phyloP scores from a whole-genome alignment of 2,797 vertebrate genomes.

The Hydrocynus forskahlii region DNA sequence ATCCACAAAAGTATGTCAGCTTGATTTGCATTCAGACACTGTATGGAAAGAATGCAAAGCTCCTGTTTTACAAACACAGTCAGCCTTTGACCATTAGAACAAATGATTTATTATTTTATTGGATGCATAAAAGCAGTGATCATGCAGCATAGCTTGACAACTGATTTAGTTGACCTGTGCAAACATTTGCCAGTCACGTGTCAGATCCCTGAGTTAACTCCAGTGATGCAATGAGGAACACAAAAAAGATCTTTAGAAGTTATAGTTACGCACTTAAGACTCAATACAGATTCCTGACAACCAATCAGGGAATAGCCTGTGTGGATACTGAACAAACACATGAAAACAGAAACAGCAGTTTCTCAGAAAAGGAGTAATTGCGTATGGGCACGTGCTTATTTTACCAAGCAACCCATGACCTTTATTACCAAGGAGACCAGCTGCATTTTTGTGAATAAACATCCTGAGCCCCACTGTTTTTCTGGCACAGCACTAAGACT shows the following conservation, averaged over 20 bases:
- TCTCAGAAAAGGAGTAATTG: not conserved
- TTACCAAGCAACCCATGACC: not conserved
- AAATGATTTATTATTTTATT: not conserved
- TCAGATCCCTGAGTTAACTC: not conserved
- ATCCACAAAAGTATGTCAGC: not conserved
- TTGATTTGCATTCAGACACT: not conserved
- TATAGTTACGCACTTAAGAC: not conserved
- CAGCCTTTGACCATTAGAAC: not conserved
- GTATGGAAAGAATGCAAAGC: not conserved
- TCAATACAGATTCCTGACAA: not conserved
- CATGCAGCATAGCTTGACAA: not conserved
- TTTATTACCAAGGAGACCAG: not conserved
- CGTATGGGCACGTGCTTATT: not conserved
- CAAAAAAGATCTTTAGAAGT: not conserved
- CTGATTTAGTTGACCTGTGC: not conserved
- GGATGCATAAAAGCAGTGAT: not conserved
- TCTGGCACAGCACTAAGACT: not conserved
- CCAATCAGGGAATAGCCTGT: not conserved
- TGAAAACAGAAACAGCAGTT: not conserved
- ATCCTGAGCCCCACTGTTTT: not conserved
- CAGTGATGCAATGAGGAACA: not conserved
- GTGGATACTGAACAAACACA: not conserved
- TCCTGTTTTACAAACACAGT: not conserved
- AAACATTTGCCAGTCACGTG: not conserved
- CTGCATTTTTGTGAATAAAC: not conserved